Base-by-base conservation (phyloP, 2,888 invertebrate species). In the Leucophenga maculata region DNA sequence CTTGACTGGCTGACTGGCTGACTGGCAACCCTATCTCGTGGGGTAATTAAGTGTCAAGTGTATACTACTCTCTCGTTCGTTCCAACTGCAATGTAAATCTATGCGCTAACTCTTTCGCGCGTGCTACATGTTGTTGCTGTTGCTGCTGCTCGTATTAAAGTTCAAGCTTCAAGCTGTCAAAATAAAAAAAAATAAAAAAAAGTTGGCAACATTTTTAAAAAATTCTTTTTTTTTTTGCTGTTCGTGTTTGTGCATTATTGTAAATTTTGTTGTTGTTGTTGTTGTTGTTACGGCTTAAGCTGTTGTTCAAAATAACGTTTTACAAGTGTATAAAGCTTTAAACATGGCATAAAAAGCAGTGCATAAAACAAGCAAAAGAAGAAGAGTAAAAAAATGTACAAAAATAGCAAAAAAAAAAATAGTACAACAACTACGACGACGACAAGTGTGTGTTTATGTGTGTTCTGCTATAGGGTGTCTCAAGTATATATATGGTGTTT, bases 71-170 rank as follows among this genome's bases (percentile, higher is more conserved):
- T n/a, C 11, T 52, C 14, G 0, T 52, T 52, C 16, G 3, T 52
- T 52, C 6, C 3, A 52, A 11, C 39, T 39, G 39, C 18, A 52
- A 52, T 9, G 20, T 6, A 52, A 52, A 52, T 3, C 3, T 18
- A 4, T 22, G 20, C 26, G 9, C 55, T 55, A 8, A 31, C n/a
- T 26, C 31, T 65, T 50, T 16, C 32, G 6, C 65, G 26, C 50
- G 46, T n/a, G 14, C 26, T 14, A n/a, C 9, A 59, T 59, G 9
- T 59, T 59, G 14, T 60, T 60, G 13, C 6, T 13, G 39, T 11
- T 39, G 32, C 13, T 60, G 31, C 26, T 32, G 74, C 77, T 77
- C 76, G 52, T 52, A 52, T 52, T 16, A 18, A 52, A 18, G 52
- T 52, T 16, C 20, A 52, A 18, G 52, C 52, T 20, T 39, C 11